These are phyloP conservation scores for Sebastes wilsoni DNA, from an alignment of 2,797 vertebrate genomes.

Conservation along the genomic window DNA sequence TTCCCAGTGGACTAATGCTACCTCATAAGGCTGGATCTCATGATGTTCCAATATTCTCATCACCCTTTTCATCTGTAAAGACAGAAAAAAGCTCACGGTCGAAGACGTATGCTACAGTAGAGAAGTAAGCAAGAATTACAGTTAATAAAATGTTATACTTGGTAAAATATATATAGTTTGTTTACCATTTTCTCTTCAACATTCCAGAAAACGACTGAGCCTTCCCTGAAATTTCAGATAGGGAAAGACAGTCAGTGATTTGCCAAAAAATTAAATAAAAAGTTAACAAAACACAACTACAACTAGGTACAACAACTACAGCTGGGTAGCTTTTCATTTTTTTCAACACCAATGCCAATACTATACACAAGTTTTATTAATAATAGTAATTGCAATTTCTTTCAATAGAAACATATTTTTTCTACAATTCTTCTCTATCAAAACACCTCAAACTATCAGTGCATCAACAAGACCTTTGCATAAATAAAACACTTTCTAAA, in stretches of 20 bases:
- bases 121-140: not conserved
- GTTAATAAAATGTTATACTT: not conserved
- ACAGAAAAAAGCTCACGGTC: not conserved
- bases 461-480: not conserved
- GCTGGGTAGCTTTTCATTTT: fast-evolving
- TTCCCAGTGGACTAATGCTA: constrained; percentile 96
- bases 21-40: constrained; percentile 95
- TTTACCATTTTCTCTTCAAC: constrained; percentile 94
- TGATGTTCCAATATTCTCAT: constrained; percentile 91
- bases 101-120: not conserved
- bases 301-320: not conserved
- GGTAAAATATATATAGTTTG: not conserved
- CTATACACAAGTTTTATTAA: not conserved
- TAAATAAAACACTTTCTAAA: not conserved
- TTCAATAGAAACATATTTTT: not conserved
- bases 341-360: not conserved
- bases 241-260: constrained; percentile 9
- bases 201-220: constrained; percentile 97
- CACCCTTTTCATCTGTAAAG: constrained; percentile 86
- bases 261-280: not conserved
- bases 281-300: not conserved
- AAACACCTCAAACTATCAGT: not conserved
- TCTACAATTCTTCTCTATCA: not conserved
- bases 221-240: constrained; percentile 87
- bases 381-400: not conserved